Evolutionary conservation across 2,888 invertebrate species (phyloP), one percentile per base, ranked within the genome.

Genomic region (Drosophila nigricruria): DNA sequence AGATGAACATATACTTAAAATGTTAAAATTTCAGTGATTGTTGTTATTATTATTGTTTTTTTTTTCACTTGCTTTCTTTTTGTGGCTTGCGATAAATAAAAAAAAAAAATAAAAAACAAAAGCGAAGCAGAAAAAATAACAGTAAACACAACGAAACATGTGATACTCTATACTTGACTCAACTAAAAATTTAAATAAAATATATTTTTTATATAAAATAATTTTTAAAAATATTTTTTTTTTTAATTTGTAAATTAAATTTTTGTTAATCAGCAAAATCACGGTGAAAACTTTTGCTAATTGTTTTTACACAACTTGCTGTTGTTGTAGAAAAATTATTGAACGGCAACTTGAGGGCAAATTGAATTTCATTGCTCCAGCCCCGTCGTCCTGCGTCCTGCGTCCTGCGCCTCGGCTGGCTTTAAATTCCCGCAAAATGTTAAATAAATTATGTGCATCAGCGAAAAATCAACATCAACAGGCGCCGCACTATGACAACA

Each of bases 361-460:
- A 70, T 75, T 70, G 57, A 74, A 62, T 74, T 53, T 12, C 47
- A 27, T 10, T 9, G 16, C 16, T 0, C 23, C 1, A 0, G 9
- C 45, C 25, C 0, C 45, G 25, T 3, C 49, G 16, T 12, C 14
- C 0, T 14, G n/a, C 40, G 40, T 40, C 40, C 3, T 2, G 8
- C 23, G 9, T 52, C 36, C 36, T 23, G 52, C 36, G 8, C 53
- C 63, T 69, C 59, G 52, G 73, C 53, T 64, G 57, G 50, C 70
- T 73, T 88, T 76, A 76, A 88, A 80, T 66, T 68, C 81, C 77
- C 81, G 56, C 77, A 86, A 77, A 77, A 86, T 70, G 64, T 74
- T 80, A 74, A 80, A 86, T 88, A 86, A 88, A 81, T 86, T 82
- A 86, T 83, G 66, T 62, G 42, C 74, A 53, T 66, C 68, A 60